Evolutionary conservation across 2,888 invertebrate genomes (phyloP).

Genomic region (Terebella lapidaria): DNA sequence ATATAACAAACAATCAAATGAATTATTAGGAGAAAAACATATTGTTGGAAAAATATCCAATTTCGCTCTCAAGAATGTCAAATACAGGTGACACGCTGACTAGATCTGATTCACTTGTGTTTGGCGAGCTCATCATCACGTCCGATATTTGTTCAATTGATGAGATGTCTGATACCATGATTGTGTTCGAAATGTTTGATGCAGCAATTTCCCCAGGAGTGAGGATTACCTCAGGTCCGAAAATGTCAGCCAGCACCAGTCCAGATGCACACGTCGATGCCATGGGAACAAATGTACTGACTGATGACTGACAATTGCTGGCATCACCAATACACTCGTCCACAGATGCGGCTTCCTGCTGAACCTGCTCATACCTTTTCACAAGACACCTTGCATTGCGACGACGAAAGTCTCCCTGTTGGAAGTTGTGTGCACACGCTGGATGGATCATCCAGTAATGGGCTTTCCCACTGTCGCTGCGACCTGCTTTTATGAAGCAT

Average conservation of each 20-base stretch:
- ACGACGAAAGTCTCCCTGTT: conserved; percentile 45
- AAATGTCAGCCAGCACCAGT: neutral
- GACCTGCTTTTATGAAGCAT: conserved; percentile 23
- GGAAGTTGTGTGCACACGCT: conserved; percentile 46
- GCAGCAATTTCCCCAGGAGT: neutral
- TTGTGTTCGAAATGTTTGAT: too few species aligned
- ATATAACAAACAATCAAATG: too few species aligned
- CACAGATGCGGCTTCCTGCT: neutral
- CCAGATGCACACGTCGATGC: neutral
- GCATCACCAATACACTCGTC: neutral
- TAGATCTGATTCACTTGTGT: too few species aligned
- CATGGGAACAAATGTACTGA: neutral
- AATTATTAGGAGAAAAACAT: too few species aligned
- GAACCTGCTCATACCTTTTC: neutral
- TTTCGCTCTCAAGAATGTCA: too few species aligned
- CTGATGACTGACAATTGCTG: neutral
- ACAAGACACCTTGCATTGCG: conserved; percentile 26
- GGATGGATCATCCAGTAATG: conserved; percentile 50
- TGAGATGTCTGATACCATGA: too few species aligned
- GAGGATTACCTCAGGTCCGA: neutral
- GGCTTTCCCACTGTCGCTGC: conserved; percentile 44
- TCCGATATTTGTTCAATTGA: too few species aligned
- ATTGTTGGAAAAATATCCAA: too few species aligned
- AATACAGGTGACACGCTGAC: too few species aligned
- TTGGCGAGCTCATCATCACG: too few species aligned